Base-by-base conservation (phyloP, 1,140 invertebrate species). In the Whitmania pigra region DNA sequence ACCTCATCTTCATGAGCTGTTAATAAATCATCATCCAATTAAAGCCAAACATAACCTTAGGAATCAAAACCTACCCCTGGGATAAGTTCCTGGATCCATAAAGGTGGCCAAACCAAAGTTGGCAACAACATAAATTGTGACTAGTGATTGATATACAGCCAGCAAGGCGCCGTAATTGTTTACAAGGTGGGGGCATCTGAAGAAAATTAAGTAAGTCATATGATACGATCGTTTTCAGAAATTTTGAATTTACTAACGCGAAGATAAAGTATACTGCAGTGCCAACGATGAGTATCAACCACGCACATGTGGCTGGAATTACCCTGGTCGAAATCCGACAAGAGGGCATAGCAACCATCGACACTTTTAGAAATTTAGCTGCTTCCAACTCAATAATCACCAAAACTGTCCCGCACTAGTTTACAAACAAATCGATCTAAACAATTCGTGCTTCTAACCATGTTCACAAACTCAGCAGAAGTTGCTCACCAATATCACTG, bases 11-110 rank as follows among this genome's bases (percentile, higher is more conserved):
- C 89, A 84, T 90, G 89, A 78, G 94, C 94, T 95, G 81, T 40
- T 75, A 75, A 73, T 36, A 31, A 22, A 43, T 57, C 43, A 36
- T 53, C 18, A 6, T 7, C 20, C 20, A 54, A 63, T 67, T 67
- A 27, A 43, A n/a, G 63, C 29, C 53, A 22, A 49, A 67, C 36
- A 60, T 13, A n/a, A 72, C 18, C 18, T 72, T 29, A 57, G 7
- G 15, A 71, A 53, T 67, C 11, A 69, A 69, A 1, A 63, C 77
- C 82, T 86, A 97, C 94, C 93, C 90, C 93, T 94, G 78, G 94
- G 94, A 87, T 97, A 97, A 76, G 94, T 89, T 80, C 96, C 96
- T 77, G 96, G 96, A 85, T 99, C 95, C 93, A 98, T 97, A 83
- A 97, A 97, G 76, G 94, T 98, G 75, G 96, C 94, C 81, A 99